Conservation (phyloP, 2,888 invertebrate genomes). For the Agrochola lychnidis region DNA sequence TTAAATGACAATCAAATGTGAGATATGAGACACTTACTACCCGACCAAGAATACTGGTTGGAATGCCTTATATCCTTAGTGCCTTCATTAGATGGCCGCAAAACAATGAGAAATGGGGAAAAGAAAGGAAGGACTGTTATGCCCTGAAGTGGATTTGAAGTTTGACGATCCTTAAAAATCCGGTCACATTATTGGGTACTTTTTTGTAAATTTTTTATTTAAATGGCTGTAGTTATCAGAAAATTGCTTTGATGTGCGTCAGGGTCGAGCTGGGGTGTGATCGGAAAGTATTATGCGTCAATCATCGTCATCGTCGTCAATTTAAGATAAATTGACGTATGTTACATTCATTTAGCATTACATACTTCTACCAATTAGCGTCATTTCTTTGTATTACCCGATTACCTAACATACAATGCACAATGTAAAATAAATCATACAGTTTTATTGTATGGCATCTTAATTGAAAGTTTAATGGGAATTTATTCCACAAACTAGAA, state of each 20-base stretch:
- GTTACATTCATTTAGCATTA: not conserved
- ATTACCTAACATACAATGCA: not conserved
- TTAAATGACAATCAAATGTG: no score
- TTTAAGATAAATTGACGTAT: not conserved
- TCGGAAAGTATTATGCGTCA: not conserved
- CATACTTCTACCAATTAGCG: not conserved
- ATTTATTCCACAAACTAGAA: not conserved
- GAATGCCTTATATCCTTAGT: no score
- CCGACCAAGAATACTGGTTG: no score
- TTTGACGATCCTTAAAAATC: not conserved
- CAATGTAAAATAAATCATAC: not conserved
- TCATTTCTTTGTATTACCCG: not conserved
- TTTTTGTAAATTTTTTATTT: not conserved
- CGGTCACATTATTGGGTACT: not conserved
- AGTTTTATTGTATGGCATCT: conserved; percentile 11
- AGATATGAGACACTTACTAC: not conserved
- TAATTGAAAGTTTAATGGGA: conserved; percentile 6
- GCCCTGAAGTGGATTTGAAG: no score
- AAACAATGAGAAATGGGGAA: not conserved
- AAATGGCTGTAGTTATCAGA: not conserved
- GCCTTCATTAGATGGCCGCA: not conserved
- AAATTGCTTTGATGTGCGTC: not conserved
- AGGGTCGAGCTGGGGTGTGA: not conserved
- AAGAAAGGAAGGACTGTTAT: no score
- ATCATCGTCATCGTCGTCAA: not conserved